phyloP scores from a whole-genome alignment of 2,797 vertebrate genomes.

The Thripadectes ignobilis region DNA sequence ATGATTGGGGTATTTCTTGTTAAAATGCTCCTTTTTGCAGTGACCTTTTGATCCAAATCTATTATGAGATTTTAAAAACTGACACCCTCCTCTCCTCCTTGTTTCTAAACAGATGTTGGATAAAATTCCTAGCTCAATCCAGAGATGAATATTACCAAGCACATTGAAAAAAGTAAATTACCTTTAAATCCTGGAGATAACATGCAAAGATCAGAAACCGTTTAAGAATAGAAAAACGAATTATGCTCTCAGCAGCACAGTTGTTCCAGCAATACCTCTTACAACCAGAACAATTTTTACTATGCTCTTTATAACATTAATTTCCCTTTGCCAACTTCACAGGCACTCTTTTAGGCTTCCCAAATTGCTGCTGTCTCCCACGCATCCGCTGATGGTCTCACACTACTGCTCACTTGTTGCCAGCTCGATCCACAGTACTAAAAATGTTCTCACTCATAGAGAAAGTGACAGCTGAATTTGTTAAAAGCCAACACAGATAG shows the following conservation, averaged over 20 bases:
- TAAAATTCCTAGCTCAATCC: neutral
- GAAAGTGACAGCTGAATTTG: neutral
- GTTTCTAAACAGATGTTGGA: neutral
- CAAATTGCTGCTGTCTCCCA: neutral
- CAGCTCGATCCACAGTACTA: neutral
- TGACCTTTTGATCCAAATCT: neutral
- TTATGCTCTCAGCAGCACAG: neutral
- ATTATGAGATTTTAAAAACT: neutral
- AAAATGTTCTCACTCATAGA: conserved; percentile 4
- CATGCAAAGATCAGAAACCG: neutral
- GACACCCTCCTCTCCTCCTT: neutral
- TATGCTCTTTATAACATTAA: neutral
- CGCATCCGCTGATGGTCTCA: conserved; percentile 29
- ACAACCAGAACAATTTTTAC: neutral
- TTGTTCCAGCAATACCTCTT: neutral
- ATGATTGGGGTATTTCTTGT: neutral
- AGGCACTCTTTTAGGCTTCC: neutral
- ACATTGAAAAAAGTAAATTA: neutral
- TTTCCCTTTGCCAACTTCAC: neutral
- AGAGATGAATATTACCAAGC: neutral
- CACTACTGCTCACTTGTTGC: conserved; percentile 18
- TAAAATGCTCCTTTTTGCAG: neutral
- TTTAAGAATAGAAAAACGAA: conserved; percentile 4
- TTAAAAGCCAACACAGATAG: neutral
- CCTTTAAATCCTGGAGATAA: neutral